A percentile compares a stretch with the other conserved stretches of the same genome.
phyloP scores from a whole-genome alignment of 2,888 invertebrate genomes.

The Scrobipalpa atriplicella region DNA sequence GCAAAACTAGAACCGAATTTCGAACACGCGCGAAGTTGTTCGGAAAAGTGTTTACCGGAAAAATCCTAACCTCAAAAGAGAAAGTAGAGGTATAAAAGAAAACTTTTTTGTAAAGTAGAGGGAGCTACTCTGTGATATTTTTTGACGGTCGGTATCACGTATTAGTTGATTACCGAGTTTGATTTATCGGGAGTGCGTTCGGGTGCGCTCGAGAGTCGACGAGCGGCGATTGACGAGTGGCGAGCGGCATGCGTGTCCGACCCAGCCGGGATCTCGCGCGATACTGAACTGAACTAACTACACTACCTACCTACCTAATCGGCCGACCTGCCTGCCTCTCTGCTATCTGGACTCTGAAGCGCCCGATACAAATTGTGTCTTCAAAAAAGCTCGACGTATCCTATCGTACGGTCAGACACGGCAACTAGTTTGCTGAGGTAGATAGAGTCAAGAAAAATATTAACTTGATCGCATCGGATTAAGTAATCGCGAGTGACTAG shows the following conservation, averaged over 20 bases:
- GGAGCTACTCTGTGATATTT: slow-evolving; percentile 60
- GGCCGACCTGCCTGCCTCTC: slow-evolving; percentile 34
- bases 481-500: slow-evolving; percentile 15
- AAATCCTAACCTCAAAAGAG: slow-evolving; percentile 63
- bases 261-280: slow-evolving; percentile 65
- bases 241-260: slow-evolving; percentile 60
- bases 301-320: slow-evolving; percentile 32
- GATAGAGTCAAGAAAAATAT: neutral
- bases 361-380: slow-evolving; percentile 58
- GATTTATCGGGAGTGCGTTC: slow-evolving; percentile 67
- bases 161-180: slow-evolving; percentile 57
- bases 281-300: slow-evolving; percentile 54
- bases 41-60: slow-evolving; percentile 60
- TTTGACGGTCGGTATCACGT: slow-evolving; percentile 56
- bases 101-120: slow-evolving; percentile 33
- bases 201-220: slow-evolving; percentile 48
- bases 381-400: slow-evolving; percentile 56
- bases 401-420: slow-evolving; percentile 47
- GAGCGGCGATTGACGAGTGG: slow-evolving; percentile 53
- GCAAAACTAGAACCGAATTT: slow-evolving; percentile 54
- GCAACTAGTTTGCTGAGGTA: slow-evolving; percentile 43
- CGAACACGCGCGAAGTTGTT: slow-evolving; percentile 44
- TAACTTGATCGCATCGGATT: neutral
- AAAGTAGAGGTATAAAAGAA: slow-evolving; percentile 45
- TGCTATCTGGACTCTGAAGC: slow-evolving; percentile 56